Base-by-base conservation (phyloP, 1,140 invertebrate genomes). In the Ridgeia piscesae region DNA sequence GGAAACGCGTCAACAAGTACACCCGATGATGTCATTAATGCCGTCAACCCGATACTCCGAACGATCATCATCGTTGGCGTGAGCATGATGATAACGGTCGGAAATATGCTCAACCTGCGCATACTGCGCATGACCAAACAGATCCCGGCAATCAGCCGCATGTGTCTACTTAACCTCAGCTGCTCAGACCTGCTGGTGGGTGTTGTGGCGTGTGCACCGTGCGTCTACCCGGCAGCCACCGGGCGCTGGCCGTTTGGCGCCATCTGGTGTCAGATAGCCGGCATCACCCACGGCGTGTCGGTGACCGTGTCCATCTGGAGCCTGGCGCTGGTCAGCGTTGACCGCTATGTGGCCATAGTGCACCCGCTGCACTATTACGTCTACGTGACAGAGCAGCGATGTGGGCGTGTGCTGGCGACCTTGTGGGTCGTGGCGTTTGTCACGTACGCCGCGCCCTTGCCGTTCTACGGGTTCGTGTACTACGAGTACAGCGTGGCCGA, bases 281-380 rank as follows among this genome's bases (percentile, higher is more conserved):
- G 93, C 1, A 92, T 94, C 14, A 89, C 92, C 33, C 94, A 94
- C 91, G 93, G 93, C 31, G 89, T 91, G 1, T 94, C 94, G 0
- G 93, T 93, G 11, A 93, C 93, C 1, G 93, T 94, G 33, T 94
- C 94, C 27, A 93, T 94, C 42, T 94, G 93, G 93, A 93, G 92
- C 91, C 91, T 94, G 14, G 93, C 93, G 1, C 88, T 93, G 9
- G 91, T 94, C 33, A 93, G 93, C 58, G 89, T 94, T 35, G 93
- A 94, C 91, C 42, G 94, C 27, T 94, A 93, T 91, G 88, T 94
- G 21, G 94, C 93, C 35, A 92, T 94, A 27, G 91, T 93, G 11
- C 88, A 93, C 8, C 92, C 94, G 21, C 42, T 94, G 21, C 92
- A 92, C 21, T 94, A 94, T 88, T 89, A 92, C 27, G 50, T 88